Conservation (phyloP, 2,113 vertebrate genomes). For the Alethe diademata region DNA sequence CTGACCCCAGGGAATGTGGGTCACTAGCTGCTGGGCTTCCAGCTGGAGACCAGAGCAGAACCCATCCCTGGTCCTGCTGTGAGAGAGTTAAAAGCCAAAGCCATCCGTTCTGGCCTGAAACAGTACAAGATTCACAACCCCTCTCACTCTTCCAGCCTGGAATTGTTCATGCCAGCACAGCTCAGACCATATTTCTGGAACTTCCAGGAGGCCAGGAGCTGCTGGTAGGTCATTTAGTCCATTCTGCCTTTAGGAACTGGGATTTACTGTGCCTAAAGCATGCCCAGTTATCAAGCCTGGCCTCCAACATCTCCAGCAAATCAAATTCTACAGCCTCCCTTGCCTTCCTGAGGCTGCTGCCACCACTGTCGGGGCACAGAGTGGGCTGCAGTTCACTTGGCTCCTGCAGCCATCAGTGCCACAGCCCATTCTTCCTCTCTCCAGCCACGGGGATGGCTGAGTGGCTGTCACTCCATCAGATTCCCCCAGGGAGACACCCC, state of each 20-base stretch:
- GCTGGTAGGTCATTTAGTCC: background rate
- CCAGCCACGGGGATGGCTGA: fast-evolving
- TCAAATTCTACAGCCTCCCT: background rate
- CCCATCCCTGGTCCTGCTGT: background rate
- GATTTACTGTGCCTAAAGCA: background rate
- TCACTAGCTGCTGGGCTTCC: background rate
- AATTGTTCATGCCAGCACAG: background rate
- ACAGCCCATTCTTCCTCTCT: background rate
- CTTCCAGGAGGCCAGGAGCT: background rate
- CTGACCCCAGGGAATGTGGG: background rate
- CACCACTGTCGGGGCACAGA: fast-evolving
- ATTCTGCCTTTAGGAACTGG: background rate
- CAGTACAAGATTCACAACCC: background rate
- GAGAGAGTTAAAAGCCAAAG: background rate
- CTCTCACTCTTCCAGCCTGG: background rate
- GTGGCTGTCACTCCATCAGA: background rate
- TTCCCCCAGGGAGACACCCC: background rate
- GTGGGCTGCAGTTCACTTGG: background rate
- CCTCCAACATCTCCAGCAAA: background rate
- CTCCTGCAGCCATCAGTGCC: background rate
- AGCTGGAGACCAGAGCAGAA: background rate
- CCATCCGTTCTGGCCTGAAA: background rate
- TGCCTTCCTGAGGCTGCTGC: background rate
- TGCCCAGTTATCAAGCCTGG: background rate
- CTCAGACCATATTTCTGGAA: background rate